A percentile compares a stretch with the other conserved stretches of the same genome.
Conservation (phyloP, 2,113 vertebrate species). For the Isurus oxyrinchus region DNA sequence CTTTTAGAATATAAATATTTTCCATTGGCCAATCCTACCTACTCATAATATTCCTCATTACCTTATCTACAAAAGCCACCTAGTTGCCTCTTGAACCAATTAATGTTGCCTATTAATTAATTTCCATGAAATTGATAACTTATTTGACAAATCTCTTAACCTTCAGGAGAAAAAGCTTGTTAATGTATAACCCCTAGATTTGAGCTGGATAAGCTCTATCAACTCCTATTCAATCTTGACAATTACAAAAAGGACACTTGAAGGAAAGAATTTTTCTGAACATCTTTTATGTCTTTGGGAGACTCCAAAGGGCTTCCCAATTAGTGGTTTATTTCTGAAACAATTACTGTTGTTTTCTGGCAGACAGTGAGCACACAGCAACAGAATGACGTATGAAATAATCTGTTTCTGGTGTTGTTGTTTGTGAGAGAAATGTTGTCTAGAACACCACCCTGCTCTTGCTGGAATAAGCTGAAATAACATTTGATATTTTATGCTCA, state of each 20-base stretch:
- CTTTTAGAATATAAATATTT: too few species aligned
- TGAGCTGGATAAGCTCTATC: neutral
- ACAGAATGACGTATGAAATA: neutral
- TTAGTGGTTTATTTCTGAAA: neutral
- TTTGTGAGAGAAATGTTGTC: neutral
- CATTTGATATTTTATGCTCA: neutral
- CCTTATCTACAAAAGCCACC: too few species aligned
- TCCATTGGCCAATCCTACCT: too few species aligned
- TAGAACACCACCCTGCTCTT: too few species aligned
- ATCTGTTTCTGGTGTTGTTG: neutral
- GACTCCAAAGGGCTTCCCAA: neutral
- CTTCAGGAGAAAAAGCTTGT: neutral
- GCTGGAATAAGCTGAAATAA: neutral
- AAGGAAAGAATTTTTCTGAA: neutral
- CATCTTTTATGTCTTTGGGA: neutral
- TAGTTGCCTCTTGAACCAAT: too few species aligned
- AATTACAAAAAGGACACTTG: neutral
- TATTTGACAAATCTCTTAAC: too few species aligned
- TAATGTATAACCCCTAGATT: neutral
- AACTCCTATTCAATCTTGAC: neutral
- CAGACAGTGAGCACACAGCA: neutral
- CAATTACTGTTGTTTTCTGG: neutral
- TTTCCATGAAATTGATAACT: too few species aligned
- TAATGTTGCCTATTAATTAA: too few species aligned
- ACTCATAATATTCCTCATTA: too few species aligned